Evolutionary conservation across 2,797 vertebrate genomes (phyloP), one percentile per base, ranked within the genome.

Genomic region (Vireo griseus): DNA sequence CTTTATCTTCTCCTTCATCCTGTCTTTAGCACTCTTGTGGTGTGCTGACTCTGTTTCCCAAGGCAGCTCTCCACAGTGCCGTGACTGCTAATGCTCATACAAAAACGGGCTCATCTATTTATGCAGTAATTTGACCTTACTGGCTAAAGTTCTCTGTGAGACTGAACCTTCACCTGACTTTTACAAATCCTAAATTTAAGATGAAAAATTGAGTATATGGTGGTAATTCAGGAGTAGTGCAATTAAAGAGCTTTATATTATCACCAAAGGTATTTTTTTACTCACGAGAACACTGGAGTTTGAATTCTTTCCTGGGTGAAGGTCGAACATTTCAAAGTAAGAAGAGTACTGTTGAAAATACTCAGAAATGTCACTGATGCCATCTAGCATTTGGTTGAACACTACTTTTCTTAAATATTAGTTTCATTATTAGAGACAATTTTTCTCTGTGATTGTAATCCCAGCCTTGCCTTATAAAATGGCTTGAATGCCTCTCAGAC

Each of bases 71-170:
- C 31, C 5, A 17, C 65, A 35, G 45, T 5, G 11, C 90, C 2
- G 4, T 2, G 6, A 39, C 66, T 67, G 57, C 65, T 45, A 39
- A 55, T 52, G 62, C 63, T 85, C 52, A 28, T 0, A 3, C 62
- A 65, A 77, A 90, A 93, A 6, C 13, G 3, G 37, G 9, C 71
- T 81, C 44, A 17, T 84, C 71, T 86, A 21, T 75, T 88, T 84
- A 28, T 78, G 83, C 79, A 62, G 88, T 78, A 93, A 92, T 76
- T 88, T 72, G 66, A 90, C 63, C 66, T 88, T 76, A 28, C 17
- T 94, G 84, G 72, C 91, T 78, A 26, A 93, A 91, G 94, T 79
- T 94, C 91, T 47, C 37, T 39, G 40, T 79, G 91, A 87, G 86
- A 73, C 61, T 25, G 48, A 91, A 61, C 59, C 55, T 74, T 82